Base-by-base conservation (phyloP, 2,113 vertebrate genomes). In the Phylloscopus trochilus region DNA sequence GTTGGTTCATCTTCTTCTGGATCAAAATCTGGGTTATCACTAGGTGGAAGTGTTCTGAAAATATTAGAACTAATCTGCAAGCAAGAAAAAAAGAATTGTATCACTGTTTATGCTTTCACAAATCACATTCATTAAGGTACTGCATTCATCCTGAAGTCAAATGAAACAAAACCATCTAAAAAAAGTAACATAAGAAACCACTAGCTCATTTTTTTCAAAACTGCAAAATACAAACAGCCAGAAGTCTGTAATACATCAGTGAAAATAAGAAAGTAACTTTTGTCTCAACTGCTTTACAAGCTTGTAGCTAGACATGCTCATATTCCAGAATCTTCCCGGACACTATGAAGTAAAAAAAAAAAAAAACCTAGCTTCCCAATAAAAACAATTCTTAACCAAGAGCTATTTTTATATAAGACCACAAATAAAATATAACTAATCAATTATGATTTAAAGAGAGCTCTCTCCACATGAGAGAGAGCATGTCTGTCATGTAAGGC, bases 1-100 rank as follows among this genome's bases (percentile, higher is more conserved):
- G 99, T 99, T 76, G 99, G 99, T 63, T 99, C 99, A 83, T 99
- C 99, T 96, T 99, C 99, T 95, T 99, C 99, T 77, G 99, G 99
- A 97, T 99, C 99, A 97, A 99, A 99, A 95, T 99, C 99, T 5
- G 99, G 99, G 96, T 99, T 99, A 67, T 99, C 99, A 78, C 99
- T 99, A 58, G 99, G 99, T 84, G 99, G 99, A 97, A 99, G 99
- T 44, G 99, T 99, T 96, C 99, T 98, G 97, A 99, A 99, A 97
- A 99, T 99, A 96, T 99, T 99, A 97, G 98, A 98, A 96, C 97
- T 97, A 95, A 99, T 99, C 99, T 99, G 98, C 30, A 96, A 97
- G 23, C 86, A 37, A 92, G 96, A 91, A 96, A 90, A 52, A n/a
- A 95, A 10, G 6, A n/a, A 56, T 43, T 69, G 8, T 33, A 59